Conservation (phyloP, 2,113 vertebrate genomes). For the Nicator chloris region DNA sequence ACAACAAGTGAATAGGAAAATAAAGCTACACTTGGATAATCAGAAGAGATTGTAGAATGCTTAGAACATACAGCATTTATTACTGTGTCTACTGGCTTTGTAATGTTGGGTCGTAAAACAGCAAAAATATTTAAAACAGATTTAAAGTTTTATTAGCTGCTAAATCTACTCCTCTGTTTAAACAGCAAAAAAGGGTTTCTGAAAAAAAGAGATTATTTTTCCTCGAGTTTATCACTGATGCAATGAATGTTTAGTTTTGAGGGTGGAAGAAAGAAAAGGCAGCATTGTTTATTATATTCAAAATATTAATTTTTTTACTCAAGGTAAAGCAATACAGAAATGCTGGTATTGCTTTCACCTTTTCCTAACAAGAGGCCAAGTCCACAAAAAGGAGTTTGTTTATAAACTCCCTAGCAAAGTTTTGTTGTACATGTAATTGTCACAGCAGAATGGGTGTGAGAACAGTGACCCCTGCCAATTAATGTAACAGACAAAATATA, state of each 20-base stretch:
- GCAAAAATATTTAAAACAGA: not conserved
- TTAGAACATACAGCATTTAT: not conserved
- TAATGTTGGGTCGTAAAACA: not conserved
- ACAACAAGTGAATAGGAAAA: not conserved
- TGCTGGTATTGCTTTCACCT: not conserved
- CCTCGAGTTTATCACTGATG: not conserved
- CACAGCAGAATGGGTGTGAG: not conserved
- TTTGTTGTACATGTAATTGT: not conserved
- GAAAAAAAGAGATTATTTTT: not conserved
- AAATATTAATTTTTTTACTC: not conserved
- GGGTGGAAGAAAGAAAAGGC: not conserved
- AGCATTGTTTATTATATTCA: not conserved
- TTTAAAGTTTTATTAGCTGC: not conserved
- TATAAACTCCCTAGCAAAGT: not conserved
- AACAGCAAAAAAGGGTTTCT: not conserved
- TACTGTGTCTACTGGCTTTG: not conserved
- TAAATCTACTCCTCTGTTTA: not conserved
- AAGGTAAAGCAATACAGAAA: not conserved
- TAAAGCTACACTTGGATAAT: not conserved
- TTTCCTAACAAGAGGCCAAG: not conserved
- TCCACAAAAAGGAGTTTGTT: not conserved
- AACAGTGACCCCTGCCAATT: not conserved
- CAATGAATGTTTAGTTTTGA: not conserved
- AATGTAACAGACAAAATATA: accelerated
- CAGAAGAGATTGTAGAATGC: not conserved